Evolutionary conservation across 2,113 vertebrate genomes (phyloP), one percentile per base, ranked within the genome.

Genomic region (Symphodus melops): DNA sequence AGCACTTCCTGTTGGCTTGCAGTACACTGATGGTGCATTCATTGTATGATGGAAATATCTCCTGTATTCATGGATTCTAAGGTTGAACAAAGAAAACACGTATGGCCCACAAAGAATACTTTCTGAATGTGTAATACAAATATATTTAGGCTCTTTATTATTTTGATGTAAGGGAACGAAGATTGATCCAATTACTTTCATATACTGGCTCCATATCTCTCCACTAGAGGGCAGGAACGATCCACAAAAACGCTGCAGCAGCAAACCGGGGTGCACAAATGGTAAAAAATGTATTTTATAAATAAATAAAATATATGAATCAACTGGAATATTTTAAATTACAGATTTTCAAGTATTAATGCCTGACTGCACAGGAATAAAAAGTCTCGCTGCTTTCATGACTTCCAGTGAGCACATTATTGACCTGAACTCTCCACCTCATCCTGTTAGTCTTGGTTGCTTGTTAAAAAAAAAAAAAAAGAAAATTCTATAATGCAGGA

Each of bases 141-240:
- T 33, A 33, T 5, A 33, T 33, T 33, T 33, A 33, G 28, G 6
- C 28, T 33, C 28, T 33, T 33, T 5, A 33, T 5, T 33, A 33
- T 33, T 33, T 33, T 5, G 28, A 5, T 33, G 4, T 33, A 33
- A 3, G 28, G 0, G 28, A 5, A 33, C 4, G 28, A 33, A 33
- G 28, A 33, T 33, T 5, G 4, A 33, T 5, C 3, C 28, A 4
- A 28, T n/a, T 37, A 9, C 53, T 48, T 39, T 41, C 9, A 28
- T 3, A 48, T 5, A 21, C 1, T 41, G 1, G 5, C 16, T 16
- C 60, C 57, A 57, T 33, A 3, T 23, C 23, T 62, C 65, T 61
- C 91, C 91, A 89, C 86, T 75, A 86, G 89, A 88, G 81, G 79
- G 39, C 83, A 89, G 83, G 86, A 87, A 67, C 0, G 59, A 85